These are phyloP conservation scores for Scylla paramamosain DNA, from an alignment of 1,140 invertebrate species.

Conservation along the genomic window DNA sequence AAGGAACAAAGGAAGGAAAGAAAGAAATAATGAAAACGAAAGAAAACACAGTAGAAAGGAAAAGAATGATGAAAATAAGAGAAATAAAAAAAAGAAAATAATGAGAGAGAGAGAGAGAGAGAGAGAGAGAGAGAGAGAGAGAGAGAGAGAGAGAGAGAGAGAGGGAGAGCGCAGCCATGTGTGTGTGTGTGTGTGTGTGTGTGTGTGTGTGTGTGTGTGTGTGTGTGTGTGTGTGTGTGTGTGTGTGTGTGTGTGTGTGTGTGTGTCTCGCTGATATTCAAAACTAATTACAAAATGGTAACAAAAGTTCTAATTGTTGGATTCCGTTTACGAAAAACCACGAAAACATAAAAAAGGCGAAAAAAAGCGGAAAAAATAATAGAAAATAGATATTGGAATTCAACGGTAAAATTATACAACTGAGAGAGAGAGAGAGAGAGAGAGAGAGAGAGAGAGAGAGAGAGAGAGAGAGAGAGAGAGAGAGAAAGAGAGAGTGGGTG, in stretches of 20 bases:
- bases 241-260: not conserved
- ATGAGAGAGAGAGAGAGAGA: not conserved
- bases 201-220: conserved; percentile 9
- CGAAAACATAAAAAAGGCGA: not conserved
- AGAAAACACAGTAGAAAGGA: too few relatives aligned
- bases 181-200: not conserved
- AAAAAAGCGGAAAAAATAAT: not conserved
- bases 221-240: conserved; percentile 11
- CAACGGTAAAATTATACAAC: not conserved
- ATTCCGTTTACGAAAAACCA: not conserved
- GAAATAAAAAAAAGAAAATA: too few relatives aligned
- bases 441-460: not conserved
- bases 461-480: too few relatives aligned
- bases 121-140: not conserved
- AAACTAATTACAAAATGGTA: not conserved
- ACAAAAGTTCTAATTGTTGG: not conserved
- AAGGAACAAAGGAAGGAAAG: too few relatives aligned
- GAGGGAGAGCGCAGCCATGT: not conserved
- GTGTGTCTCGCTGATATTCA: not conserved
- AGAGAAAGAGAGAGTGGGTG: too few relatives aligned
- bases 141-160: too few relatives aligned
- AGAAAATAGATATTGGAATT: not conserved
- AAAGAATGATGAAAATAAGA: too few relatives aligned
- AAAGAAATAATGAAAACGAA: too few relatives aligned
- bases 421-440: not conserved